Percentiles rank a stretch among this genome's conserved stretches.
Evolutionary conservation across 2,797 vertebrate genomes (phyloP).

Genomic region (Tympanoctomys barrerae): DNA sequence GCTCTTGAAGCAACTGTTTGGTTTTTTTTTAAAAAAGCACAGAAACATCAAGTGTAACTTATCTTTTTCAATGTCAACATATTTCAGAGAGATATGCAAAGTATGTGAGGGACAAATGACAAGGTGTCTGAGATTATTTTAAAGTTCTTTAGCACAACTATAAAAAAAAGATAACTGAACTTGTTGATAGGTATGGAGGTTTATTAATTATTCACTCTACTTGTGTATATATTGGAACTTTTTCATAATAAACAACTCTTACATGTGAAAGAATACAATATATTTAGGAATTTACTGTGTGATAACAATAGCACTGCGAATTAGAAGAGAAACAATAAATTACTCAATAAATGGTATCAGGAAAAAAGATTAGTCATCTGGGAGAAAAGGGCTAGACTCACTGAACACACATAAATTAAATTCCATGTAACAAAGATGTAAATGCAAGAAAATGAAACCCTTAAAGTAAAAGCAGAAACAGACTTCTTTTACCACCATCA

Average conservation of each 20-base stretch:
- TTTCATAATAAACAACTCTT: conserved; percentile 36
- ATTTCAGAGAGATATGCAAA: neutral
- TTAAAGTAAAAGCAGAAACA: neutral
- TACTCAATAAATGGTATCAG: conserved; percentile 59
- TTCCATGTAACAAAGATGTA: neutral
- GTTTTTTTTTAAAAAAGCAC: neutral
- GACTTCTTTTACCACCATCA: neutral
- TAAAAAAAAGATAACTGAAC: neutral
- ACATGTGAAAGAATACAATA: conserved; percentile 41
- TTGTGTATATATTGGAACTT: neutral
- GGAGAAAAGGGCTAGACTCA: neutral
- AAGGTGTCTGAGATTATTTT: neutral
- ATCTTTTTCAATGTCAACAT: neutral
- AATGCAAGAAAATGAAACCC: conserved; percentile 62
- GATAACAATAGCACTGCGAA: conserved; percentile 4
- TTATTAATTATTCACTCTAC: neutral
- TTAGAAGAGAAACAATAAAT: conserved; percentile 62
- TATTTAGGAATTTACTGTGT: neutral
- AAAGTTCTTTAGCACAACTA: conserved; percentile 57
- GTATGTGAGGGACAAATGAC: neutral
- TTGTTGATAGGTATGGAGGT: neutral
- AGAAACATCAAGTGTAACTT: neutral
- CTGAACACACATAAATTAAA: conserved; percentile 21
- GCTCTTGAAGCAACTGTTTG: neutral
- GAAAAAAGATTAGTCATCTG: conserved; percentile 44